Evolutionary conservation across 2,797 vertebrate genomes (phyloP).

Genomic region (Coendou prehensilis): DNA sequence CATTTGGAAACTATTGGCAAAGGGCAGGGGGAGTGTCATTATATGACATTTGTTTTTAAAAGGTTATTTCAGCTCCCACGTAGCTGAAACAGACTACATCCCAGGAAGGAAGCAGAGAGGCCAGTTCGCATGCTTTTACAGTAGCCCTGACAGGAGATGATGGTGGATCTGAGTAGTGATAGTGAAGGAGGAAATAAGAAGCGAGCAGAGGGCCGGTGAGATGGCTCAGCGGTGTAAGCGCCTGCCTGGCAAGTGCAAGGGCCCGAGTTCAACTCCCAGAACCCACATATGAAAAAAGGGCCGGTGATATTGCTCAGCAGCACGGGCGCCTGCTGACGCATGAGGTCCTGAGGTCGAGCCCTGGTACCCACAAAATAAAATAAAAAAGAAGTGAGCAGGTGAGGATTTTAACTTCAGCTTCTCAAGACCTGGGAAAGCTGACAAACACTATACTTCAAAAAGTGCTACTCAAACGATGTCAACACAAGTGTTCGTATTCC

Average conservation of each 20-base stretch:
- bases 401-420: background rate
- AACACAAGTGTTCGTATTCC: background rate
- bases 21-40: background rate
- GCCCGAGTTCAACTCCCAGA: too few relatives aligned
- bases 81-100: background rate
- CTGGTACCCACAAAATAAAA: too few relatives aligned
- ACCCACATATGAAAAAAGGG: too few relatives aligned
- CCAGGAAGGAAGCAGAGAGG: background rate
- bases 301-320: too few relatives aligned
- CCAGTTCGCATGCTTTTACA: background rate
- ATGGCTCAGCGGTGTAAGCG: too few relatives aligned
- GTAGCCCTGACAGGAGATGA: background rate
- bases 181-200: too few relatives aligned
- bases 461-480: background rate
- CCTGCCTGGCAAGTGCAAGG: too few relatives aligned
- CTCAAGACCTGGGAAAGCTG: background rate
- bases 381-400: too few relatives aligned
- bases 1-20: background rate
- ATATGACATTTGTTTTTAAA: slow-evolving; percentile 15
- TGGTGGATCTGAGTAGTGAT: background rate
- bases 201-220: too few relatives aligned
- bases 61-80: background rate
- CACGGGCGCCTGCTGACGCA: too few relatives aligned
- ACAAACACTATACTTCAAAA: background rate
- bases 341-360: too few relatives aligned